These are phyloP conservation scores for Gonioctena quinquepunctata DNA, from an alignment of 1,140 invertebrate genomes.

Conservation along the genomic window DNA sequence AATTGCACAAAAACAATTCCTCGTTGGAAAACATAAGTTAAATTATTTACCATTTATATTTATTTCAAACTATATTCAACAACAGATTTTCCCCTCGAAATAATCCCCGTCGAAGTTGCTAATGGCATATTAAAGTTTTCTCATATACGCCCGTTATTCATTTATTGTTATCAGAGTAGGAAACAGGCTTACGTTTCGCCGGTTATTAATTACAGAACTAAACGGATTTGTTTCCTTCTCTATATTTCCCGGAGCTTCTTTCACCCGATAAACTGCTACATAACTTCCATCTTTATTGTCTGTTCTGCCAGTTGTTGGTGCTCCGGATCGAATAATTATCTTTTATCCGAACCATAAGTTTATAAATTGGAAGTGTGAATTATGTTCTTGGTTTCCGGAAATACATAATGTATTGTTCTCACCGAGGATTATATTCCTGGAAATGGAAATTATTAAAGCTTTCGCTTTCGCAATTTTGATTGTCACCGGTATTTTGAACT, in stretches of 20 bases:
- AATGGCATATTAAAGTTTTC: neutral
- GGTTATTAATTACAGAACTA: conserved; percentile 37
- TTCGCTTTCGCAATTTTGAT: no score
- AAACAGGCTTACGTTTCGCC: conserved; percentile 28
- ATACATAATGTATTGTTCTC: no score
- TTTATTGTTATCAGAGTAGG: conserved; percentile 34
- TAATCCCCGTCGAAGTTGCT: neutral
- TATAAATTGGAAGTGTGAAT: neutral
- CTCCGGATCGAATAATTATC: conserved; percentile 13
- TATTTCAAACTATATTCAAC: neutral
- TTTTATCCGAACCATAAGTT: conserved; percentile 6
- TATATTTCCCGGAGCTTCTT: neutral
- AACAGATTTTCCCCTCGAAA: neutral
- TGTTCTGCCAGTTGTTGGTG: conserved; percentile 10
- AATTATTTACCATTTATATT: no score
- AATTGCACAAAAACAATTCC: no score
- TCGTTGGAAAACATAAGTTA: no score
- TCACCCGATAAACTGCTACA: neutral
- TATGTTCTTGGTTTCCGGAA: neutral
- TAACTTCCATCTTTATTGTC: conserved; percentile 11
- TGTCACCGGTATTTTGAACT: no score
- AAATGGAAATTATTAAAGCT: no score
- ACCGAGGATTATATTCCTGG: no score
- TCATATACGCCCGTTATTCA: conserved; percentile 19
- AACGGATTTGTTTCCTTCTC: conserved; percentile 29